A percentile compares a stretch with the other conserved stretches of the same genome.
These are phyloP conservation scores for Leptestheria dahalacensis DNA, from an alignment of 1,140 invertebrate genomes.

Conservation along the genomic window DNA sequence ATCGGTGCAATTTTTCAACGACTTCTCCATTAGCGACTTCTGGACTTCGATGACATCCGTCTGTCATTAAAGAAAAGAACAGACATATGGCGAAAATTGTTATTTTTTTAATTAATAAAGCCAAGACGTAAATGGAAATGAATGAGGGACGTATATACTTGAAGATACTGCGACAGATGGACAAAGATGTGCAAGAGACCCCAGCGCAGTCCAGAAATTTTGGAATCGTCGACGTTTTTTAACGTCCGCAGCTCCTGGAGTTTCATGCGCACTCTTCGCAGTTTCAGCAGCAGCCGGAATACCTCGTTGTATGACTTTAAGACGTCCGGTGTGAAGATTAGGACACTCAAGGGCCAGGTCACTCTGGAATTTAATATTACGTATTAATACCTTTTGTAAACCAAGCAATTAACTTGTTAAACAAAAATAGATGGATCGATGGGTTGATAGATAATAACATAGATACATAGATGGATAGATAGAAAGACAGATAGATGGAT, in stretches of 20 bases:
- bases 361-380: not conserved
- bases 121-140: no score
- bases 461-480: no score
- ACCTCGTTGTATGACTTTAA: constrained; percentile 1
- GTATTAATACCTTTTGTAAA: not conserved
- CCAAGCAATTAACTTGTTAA: not conserved
- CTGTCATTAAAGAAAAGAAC: not conserved
- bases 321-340: constrained; percentile 1
- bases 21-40: not conserved
- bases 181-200: not conserved
- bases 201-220: not conserved
- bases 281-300: constrained; percentile 6
- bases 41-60: constrained; percentile 9
- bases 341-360: not conserved
- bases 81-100: not conserved
- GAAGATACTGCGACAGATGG: constrained; percentile 2
- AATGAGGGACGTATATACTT: no score
- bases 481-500: no score
- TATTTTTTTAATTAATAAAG: not conserved
- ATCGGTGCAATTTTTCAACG: not conserved
- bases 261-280: not conserved
- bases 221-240: no score
- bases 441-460: no score
- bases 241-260: not conserved
- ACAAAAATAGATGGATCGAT: no score